A percentile compares a stretch with the other conserved stretches of the same genome.
phyloP scores from a whole-genome alignment of 2,888 invertebrate genomes.

The Xylota sylvarum region DNA sequence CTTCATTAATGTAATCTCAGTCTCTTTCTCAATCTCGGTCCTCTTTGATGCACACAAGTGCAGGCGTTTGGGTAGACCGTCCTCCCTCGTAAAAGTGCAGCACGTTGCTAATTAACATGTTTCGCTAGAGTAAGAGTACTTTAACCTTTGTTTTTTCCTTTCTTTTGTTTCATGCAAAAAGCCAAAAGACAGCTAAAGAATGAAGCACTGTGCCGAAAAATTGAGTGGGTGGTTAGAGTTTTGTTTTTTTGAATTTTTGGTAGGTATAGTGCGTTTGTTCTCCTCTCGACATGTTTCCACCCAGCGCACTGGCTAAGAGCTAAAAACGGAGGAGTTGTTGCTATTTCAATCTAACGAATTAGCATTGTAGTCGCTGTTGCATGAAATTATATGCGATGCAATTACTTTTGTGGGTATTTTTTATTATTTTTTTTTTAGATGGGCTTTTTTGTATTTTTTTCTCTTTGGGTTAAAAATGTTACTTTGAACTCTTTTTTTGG shows the following conservation, averaged over 20 bases:
- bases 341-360: constrained; percentile 72
- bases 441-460: constrained; percentile 19
- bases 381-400: constrained; percentile 77
- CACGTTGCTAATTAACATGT: constrained; percentile 73
- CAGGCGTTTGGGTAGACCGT: constrained; percentile 33
- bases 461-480: constrained; percentile 57
- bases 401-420: constrained; percentile 63
- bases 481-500: constrained; percentile 69
- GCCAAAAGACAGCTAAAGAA: constrained; percentile 53
- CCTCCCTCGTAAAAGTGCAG: constrained; percentile 58
- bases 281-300: constrained; percentile 41
- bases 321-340: constrained; percentile 17
- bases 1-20: constrained; percentile 41
- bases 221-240: constrained; percentile 56
- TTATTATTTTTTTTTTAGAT: constrained; percentile 17
- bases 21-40: constrained; percentile 29
- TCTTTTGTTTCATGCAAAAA: constrained; percentile 39
- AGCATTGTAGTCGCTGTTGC: constrained; percentile 76
- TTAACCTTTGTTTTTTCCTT: constrained; percentile 55
- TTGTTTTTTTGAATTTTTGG: neutral
- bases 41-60: constrained; percentile 67
- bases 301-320: constrained; percentile 22
- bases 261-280: constrained; percentile 45
- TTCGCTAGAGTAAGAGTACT: constrained; percentile 67
- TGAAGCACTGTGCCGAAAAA: constrained; percentile 43